Conservation (phyloP, 1,140 invertebrate genomes). For the Idris sp. region DNA sequence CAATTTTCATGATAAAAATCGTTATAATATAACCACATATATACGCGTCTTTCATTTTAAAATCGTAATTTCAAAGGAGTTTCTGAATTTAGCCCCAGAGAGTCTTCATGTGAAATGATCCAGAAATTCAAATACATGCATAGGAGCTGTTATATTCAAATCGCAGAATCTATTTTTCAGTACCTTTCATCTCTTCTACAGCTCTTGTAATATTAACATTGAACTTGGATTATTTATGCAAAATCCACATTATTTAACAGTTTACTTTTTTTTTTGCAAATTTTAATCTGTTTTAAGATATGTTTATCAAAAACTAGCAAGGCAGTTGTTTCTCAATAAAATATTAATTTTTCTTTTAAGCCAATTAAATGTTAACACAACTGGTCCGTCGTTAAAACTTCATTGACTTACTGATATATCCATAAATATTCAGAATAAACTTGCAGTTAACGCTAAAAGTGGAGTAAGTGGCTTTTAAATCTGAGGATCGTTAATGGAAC, state of each 20-base stretch:
- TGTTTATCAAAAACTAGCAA: no score
- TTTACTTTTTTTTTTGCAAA: no score
- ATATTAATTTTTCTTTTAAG: no score
- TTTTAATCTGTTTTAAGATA: no score
- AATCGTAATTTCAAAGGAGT: constrained; percentile 32
- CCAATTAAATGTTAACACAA: not conserved
- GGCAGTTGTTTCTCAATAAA: no score
- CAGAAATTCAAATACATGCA: constrained; percentile 38
- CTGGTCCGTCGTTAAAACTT: not conserved
- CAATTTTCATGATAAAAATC: no score
- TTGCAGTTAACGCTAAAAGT: not conserved
- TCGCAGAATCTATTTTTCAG: not conserved
- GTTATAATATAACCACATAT: no score
- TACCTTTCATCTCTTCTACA: not conserved
- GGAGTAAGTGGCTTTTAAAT: constrained; percentile 39
- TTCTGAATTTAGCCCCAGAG: constrained; percentile 31
- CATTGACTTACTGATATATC: constrained; percentile 2
- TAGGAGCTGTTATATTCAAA: constrained; percentile 20
- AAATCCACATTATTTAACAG: no score
- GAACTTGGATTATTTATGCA: not conserved
- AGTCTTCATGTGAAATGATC: constrained; percentile 20
- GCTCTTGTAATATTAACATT: not conserved
- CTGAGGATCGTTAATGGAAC: constrained; percentile 29
- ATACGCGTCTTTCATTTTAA: not conserved
- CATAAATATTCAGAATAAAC: constrained; percentile 27